phyloP scores from a whole-genome alignment of 2,113 vertebrate genomes.

The Nothocercus nigrocapillus region DNA sequence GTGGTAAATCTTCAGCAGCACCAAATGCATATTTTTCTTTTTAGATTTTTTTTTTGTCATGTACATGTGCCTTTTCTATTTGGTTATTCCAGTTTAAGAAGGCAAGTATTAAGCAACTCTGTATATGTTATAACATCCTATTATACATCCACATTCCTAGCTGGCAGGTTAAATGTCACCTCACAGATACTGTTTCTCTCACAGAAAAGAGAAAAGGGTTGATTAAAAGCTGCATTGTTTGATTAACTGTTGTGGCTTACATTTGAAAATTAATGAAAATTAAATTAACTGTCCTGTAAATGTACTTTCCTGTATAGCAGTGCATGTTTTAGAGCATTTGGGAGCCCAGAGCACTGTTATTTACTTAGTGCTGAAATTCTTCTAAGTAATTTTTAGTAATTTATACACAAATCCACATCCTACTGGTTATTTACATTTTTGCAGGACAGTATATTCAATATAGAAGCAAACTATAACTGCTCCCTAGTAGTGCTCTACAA shows the following conservation, averaged over 20 bases:
- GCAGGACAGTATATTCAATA: background rate
- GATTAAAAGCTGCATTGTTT: conserved; percentile 35
- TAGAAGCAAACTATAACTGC: background rate
- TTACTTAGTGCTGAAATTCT: background rate
- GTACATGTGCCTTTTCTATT: accelerated
- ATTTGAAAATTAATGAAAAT: conserved; percentile 44
- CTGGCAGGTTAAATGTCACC: background rate
- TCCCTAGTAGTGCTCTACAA: background rate
- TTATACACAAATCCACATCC: background rate
- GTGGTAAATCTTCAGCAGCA: background rate
- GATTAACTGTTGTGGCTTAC: conserved; percentile 36
- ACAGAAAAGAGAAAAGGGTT: background rate
- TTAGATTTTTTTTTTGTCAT: background rate
- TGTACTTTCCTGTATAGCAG: background rate
- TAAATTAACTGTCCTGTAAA: background rate
- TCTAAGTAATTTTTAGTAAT: background rate
- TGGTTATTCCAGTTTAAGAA: background rate
- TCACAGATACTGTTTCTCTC: background rate
- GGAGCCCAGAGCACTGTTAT: background rate
- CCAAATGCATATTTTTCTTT: background rate
- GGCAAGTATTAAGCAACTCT: background rate
- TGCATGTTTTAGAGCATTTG: background rate
- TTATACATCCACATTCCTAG: background rate
- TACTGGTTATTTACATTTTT: background rate
- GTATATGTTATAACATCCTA: background rate